Evolutionary conservation across 2,113 vertebrate genomes (phyloP), one percentile per base, ranked within the genome.

Genomic region (Semnornis frantzii): DNA sequence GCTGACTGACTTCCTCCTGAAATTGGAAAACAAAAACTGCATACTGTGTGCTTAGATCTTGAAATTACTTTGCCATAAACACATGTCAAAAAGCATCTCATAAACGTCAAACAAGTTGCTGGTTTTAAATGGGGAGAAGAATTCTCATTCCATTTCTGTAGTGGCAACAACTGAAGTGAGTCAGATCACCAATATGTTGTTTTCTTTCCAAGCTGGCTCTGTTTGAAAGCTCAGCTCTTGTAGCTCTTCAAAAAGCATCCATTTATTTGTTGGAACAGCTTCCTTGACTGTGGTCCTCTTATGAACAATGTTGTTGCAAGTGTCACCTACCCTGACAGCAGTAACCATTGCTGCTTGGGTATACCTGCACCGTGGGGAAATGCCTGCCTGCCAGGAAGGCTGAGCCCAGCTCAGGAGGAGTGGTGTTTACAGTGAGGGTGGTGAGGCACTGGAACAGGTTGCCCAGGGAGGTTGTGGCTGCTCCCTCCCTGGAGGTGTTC

Each of bases 111-210:
- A 55, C 64, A 86, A 84, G 8, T 44, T 75, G 24, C 58, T 46
- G 81, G 39, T 80, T 92, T 93, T 73, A 87, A 58, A 70, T 58
- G 24, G 13, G 28, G 12, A 42, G 28, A 31, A 23, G 59, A 81
- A 86, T 89, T 82, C 77, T 92, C 48, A 28, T 94, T 92, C 93
- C 66, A 15, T 15, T 86, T 78, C 4, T 73, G 91, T 87, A 82
- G 78, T 21, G 18, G 71, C 82, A 93, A 70, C 77, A 92, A 85
- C 71, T n/a, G 5, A 54, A 95, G 87, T 95, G 95, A 95, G 84
- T 95, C 94, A 96, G 87, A 92, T 82, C 55, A 11, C 89, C 95
- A 94, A 73, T 96, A 87, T 96, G 94, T 95, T 96, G 78, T 96
- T 95, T 96, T 91, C 87, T 87, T 87, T 76, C 17, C 52, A 71